These are phyloP conservation scores for Morpho achilles DNA, from an alignment of 2,888 invertebrate species.

Conservation along the genomic window DNA sequence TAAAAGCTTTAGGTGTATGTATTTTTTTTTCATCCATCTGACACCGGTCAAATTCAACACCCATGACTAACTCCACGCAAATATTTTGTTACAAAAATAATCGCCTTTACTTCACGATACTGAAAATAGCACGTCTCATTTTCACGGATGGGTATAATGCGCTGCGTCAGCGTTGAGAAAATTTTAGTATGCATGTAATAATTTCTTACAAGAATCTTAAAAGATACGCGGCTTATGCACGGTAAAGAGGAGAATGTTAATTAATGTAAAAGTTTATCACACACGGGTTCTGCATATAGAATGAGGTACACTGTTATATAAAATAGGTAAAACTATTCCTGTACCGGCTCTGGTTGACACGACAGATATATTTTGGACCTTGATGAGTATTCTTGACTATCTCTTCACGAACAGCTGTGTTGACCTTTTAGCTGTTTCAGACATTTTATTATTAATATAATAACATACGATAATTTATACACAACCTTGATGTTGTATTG, in stretches of 20 bases:
- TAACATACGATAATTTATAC: not conserved
- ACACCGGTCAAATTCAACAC: constrained; percentile 58
- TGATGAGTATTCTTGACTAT: constrained; percentile 73
- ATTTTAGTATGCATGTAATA: constrained; percentile 21
- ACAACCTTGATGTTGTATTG: not conserved
- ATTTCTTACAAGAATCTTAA: constrained; percentile 7
- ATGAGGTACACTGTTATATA: constrained; percentile 29
- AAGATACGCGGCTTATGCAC: constrained; percentile 1
- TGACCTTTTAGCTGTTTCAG: constrained; percentile 43
- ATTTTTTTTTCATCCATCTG: constrained; percentile 47
- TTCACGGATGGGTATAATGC: constrained; percentile 34
- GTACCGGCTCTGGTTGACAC: constrained; percentile 44
- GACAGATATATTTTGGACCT: constrained; percentile 62
- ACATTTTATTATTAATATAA: constrained; percentile 33
- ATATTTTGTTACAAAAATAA: constrained; percentile 69
- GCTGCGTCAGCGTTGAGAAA: constrained; percentile 28
- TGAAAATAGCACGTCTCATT: constrained; percentile 61
- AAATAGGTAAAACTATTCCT: constrained; percentile 48
- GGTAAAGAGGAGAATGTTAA: constrained; percentile 11
- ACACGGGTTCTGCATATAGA: constrained; percentile 11
- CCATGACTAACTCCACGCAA: constrained; percentile 64
- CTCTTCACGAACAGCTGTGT: constrained; percentile 53
- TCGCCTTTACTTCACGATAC: constrained; percentile 64
- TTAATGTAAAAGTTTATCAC: constrained; percentile 5
- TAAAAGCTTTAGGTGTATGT: constrained; percentile 56